Conservation (phyloP, 2,888 invertebrate species). For the Invenusta paracnida region DNA sequence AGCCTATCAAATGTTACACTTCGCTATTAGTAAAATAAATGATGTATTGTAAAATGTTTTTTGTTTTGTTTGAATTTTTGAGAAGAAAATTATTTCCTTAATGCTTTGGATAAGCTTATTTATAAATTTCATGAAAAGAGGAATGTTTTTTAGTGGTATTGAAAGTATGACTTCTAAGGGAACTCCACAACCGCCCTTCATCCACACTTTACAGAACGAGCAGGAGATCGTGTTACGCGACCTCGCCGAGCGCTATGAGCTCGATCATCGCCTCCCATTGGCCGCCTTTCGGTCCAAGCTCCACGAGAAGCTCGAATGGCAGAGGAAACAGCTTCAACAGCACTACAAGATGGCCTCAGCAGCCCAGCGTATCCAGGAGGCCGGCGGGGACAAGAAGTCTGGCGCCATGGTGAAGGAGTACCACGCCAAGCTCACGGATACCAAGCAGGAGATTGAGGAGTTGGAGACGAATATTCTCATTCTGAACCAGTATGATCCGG, state of each 20-base stretch:
- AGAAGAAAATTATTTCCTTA: no score
- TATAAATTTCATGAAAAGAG: no score
- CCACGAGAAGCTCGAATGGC: not conserved
- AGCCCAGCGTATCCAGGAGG: not conserved
- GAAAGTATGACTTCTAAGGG: no score
- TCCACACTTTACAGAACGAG: conserved; percentile 20
- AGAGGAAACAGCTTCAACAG: not conserved
- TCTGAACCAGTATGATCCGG: conserved; percentile 14
- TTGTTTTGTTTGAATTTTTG: no score
- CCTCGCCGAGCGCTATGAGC: conserved; percentile 10
- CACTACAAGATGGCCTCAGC: not conserved
- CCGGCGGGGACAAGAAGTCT: not conserved
- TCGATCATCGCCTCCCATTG: not conserved
- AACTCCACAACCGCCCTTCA: no score
- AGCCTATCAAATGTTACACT: no score
- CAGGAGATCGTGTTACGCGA: not conserved
- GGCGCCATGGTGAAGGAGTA: conserved; percentile 6
- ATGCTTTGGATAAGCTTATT: no score
- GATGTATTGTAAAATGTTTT: no score
- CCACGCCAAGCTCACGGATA: not conserved
- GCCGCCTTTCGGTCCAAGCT: not conserved
- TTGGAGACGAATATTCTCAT: conserved; percentile 20
- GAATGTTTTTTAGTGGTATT: no score
- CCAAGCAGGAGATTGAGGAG: conserved; percentile 27
- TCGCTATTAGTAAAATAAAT: no score